These are phyloP conservation scores for Polia nebulosa DNA, from an alignment of 2,888 invertebrate genomes.

Conservation along the genomic window DNA sequence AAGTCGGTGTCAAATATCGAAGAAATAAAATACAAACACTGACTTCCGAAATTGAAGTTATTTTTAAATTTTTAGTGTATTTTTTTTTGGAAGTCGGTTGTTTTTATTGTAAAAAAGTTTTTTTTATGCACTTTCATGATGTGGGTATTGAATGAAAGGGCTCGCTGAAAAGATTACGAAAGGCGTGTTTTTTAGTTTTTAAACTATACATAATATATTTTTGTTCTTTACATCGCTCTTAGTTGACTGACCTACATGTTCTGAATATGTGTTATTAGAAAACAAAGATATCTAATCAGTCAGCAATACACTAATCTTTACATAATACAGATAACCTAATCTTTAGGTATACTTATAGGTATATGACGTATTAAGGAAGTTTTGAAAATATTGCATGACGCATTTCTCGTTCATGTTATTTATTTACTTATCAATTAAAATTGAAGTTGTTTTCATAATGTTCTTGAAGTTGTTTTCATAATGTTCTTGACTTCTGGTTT, in stretches of 20 bases:
- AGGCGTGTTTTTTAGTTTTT: too few species aligned
- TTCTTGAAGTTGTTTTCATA: constrained; percentile 14
- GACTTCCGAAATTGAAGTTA: too few species aligned
- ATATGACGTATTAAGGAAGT: constrained; percentile 58
- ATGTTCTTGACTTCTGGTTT: too few species aligned
- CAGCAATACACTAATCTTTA: constrained; percentile 50
- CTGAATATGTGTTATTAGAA: constrained; percentile 45
- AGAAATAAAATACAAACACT: too few species aligned
- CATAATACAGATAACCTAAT: constrained; percentile 54
- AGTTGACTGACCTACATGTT: constrained; percentile 61
- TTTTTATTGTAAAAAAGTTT: too few species aligned
- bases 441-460: constrained; percentile 40
- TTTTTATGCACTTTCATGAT: too few species aligned
- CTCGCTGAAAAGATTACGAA: too few species aligned
- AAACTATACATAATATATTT: too few species aligned
- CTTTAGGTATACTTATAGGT: constrained; percentile 12
- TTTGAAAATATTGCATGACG: constrained; percentile 57
- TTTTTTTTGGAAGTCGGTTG: too few species aligned
- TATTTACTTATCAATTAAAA: constrained; percentile 37
- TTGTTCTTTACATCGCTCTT: constrained; percentile 8
- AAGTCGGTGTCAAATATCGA: too few species aligned
- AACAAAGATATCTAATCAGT: constrained; percentile 54
- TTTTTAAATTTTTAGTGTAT: too few species aligned
- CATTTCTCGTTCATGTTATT: constrained; percentile 32
- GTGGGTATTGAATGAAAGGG: too few species aligned